phyloP scores from a whole-genome alignment of 2,888 invertebrate genomes.

The Drosophila niveifrons region DNA sequence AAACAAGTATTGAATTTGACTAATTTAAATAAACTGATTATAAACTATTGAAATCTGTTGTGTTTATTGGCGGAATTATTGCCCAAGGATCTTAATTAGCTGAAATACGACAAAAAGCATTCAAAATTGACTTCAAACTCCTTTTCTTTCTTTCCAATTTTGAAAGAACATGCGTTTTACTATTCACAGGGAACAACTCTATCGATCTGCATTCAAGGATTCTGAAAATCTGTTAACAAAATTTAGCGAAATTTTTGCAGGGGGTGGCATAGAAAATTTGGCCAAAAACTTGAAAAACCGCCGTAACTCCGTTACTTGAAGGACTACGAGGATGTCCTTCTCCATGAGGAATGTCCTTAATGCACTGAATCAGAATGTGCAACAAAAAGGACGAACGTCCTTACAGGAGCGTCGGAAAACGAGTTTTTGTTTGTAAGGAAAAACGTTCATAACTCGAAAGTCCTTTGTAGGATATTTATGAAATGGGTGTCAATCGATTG shows the following conservation, averaged over 20 bases:
- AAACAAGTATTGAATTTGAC: constrained; percentile 60
- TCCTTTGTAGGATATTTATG: constrained; percentile 1
- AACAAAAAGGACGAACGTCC: constrained; percentile 13
- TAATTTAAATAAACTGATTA: constrained; percentile 32
- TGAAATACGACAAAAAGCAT: too few relatives aligned
- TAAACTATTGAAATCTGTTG: background rate
- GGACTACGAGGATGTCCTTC: constrained; percentile 1
- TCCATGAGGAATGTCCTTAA: background rate
- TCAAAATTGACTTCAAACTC: too few relatives aligned
- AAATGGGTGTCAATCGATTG: background rate
- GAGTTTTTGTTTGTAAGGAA: background rate
- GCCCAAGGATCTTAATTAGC: too few relatives aligned
- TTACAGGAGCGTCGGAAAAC: background rate
- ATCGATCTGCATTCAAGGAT: background rate
- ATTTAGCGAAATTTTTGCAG: background rate
- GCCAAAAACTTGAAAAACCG: background rate
- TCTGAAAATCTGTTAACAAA: background rate
- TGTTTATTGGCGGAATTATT: background rate
- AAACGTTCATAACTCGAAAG: background rate
- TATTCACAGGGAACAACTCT: too few relatives aligned
- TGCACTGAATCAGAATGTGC: background rate
- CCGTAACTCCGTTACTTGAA: background rate
- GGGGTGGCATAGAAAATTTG: background rate
- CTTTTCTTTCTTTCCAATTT: too few relatives aligned
- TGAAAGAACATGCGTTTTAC: too few relatives aligned